A percentile compares a stretch with the other conserved stretches of the same genome.
Conservation (phyloP, 2,113 vertebrate genomes). For the Pavo muticus region DNA sequence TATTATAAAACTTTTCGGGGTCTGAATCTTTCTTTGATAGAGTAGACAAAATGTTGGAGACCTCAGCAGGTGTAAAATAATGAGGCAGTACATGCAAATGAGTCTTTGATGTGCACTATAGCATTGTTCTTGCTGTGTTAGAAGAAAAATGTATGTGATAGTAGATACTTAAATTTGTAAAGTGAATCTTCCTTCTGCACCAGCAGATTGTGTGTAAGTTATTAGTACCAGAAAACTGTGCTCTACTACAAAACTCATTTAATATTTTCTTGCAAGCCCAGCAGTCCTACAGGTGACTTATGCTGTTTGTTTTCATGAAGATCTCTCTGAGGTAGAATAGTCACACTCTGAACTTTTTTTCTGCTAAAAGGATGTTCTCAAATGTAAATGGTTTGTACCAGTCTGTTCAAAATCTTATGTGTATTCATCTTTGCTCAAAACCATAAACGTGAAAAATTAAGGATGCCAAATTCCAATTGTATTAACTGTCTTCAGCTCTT, state of each 20-base stretch:
- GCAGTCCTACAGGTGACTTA: conserved; percentile 28
- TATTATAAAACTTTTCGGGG: not conserved
- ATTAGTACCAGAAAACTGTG: conserved; percentile 8
- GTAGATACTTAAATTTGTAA: not conserved
- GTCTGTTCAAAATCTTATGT: not conserved
- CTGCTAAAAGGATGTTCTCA: conserved; percentile 18
- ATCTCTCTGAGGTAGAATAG: not conserved
- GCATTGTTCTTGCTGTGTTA: not conserved
- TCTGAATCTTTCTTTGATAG: not conserved
- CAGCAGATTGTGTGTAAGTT: not conserved
- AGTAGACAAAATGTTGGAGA: not conserved
- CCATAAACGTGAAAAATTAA: not conserved
- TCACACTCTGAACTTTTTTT: not conserved
- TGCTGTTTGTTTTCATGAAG: not conserved
- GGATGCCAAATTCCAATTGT: not conserved
- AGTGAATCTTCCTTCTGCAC: not conserved
- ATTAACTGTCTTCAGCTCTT: not conserved
- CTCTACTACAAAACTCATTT: not conserved
- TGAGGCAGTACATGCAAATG: conserved; percentile 8
- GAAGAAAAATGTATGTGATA: not conserved
- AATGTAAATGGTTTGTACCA: not conserved
- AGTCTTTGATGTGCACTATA: conserved; percentile 9
- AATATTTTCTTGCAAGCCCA: conserved; percentile 42
- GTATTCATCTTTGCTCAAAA: conserved; percentile 37
- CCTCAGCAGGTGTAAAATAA: conserved; percentile 44